A percentile compares a stretch with the other conserved stretches of the same genome.
phyloP scores from a whole-genome alignment of 2,113 vertebrate genomes.

The Carettochelys insculpta region DNA sequence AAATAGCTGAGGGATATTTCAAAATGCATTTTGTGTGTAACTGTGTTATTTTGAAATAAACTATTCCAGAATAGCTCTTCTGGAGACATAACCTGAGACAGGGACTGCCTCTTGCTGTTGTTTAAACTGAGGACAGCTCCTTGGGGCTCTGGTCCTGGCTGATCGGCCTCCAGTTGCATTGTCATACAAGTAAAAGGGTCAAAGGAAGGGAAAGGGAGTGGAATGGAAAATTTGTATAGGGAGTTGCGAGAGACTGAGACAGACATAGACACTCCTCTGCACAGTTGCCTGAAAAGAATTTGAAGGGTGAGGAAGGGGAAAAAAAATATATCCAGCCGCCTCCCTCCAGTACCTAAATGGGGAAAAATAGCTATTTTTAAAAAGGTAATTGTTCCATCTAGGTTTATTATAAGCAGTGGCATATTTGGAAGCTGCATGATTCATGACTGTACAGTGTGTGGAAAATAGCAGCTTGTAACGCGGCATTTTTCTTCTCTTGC shows the following conservation, averaged over 20 bases:
- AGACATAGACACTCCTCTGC: neutral
- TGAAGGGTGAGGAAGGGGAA: neutral
- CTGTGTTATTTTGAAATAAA: too few species aligned
- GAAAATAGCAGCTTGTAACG: neutral
- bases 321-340: constrained; percentile 23
- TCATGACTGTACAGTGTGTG: neutral
- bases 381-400: constrained; percentile 6
- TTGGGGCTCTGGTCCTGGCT: neutral
- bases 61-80: too few species aligned
- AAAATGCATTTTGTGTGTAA: too few species aligned
- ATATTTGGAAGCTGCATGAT: neutral
- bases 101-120: neutral
- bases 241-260: too few species aligned
- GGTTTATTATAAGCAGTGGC: constrained; percentile 23
- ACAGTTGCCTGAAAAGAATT: neutral
- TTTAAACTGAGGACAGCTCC: neutral
- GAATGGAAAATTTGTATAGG: neutral
- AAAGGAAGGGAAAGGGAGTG: too few species aligned
- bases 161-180: neutral
- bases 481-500: neutral
- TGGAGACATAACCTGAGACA: too few species aligned
- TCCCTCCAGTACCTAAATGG: neutral
- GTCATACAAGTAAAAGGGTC: neutral
- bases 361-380: constrained; percentile 27
- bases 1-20: too few species aligned